Base-by-base conservation (phyloP, 1,140 invertebrate species). In the Euwallacea similis region DNA sequence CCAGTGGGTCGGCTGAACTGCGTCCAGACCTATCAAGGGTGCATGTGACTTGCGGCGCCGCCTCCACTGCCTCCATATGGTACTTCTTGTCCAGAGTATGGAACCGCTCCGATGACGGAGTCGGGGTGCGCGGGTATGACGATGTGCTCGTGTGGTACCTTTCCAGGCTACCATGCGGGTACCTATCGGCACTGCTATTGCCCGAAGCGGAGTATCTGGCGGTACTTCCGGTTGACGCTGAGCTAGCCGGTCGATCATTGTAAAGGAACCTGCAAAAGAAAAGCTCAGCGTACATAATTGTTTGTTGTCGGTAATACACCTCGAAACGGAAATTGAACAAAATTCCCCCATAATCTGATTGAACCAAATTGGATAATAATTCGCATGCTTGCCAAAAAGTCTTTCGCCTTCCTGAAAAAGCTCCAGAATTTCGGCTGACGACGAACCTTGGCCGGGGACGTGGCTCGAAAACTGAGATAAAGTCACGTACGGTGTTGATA, bases 11-110 rank as follows among this genome's bases (percentile, higher is more conserved):
- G 2, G 6, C 46, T 7, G 6, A 2, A 50, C 2, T 7, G 46
- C 9, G 6, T 33, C 21, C 50, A n/a, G 76, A 77, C 65, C 78
- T 72, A 44, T 78, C 78, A n/a, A 73, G 69, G 11, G 76, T 71
- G 56, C 77, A 76, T 8, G 76, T 65, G 42, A 66, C 76, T 70
- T 76, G 76, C 47, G 77, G 62, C 44, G 76, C 62, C 54, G 65
- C 72, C 58, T 80, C 79, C 73, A 76, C 74, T 67, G 70, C 56
- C 56, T 72, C 70, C 64, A 66, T n/a, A 16, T 72, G 46, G 63
- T 67, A 75, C 47, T 76, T 77, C 55, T 77, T 76, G 43, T 80
- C 80, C 55, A 75, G 60, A 42, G 73, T 73, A 66, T 77, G 73
- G 69, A 77, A 77, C 53, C 77, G 66, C 46, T 79, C 78, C 44